These are phyloP conservation scores for Lasiommata megera DNA, from an alignment of 2,888 invertebrate species.

Conservation along the genomic window DNA sequence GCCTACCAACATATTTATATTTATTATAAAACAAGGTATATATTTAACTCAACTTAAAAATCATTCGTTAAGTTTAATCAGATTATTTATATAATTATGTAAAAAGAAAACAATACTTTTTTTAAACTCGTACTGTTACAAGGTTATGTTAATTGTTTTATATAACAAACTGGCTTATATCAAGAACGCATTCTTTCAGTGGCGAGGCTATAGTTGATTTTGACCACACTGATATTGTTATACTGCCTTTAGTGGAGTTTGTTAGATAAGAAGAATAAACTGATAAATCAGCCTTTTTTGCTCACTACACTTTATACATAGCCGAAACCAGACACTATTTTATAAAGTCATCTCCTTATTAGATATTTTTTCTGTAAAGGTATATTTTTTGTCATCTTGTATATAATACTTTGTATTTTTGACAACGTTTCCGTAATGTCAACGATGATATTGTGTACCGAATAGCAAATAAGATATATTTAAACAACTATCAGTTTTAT, in stretches of 20 bases:
- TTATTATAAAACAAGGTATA: too few species aligned
- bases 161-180: too few species aligned
- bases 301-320: slow-evolving; percentile 2
- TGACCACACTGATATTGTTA: background rate
- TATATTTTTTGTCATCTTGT: slow-evolving; percentile 8
- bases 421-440: slow-evolving; percentile 15
- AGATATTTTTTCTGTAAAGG: background rate
- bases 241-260: slow-evolving; percentile 4
- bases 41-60: too few species aligned
- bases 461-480: background rate
- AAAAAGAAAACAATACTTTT: too few species aligned
- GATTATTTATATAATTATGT: too few species aligned
- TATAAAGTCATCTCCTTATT: slow-evolving; percentile 13
- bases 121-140: too few species aligned
- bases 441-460: slow-evolving; percentile 14
- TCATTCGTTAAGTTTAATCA: too few species aligned
- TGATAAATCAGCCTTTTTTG: slow-evolving; percentile 11
- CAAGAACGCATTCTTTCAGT: too few species aligned
- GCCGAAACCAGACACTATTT: slow-evolving; percentile 13
- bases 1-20: too few species aligned
- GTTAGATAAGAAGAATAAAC: slow-evolving; percentile 1
- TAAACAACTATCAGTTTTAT: background rate
- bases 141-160: too few species aligned
- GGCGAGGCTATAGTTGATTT: background rate
- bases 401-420: slow-evolving; percentile 8